Evolutionary conservation across 2,888 invertebrate species (phyloP).

Genomic region (Andricus quercusramuli): DNA sequence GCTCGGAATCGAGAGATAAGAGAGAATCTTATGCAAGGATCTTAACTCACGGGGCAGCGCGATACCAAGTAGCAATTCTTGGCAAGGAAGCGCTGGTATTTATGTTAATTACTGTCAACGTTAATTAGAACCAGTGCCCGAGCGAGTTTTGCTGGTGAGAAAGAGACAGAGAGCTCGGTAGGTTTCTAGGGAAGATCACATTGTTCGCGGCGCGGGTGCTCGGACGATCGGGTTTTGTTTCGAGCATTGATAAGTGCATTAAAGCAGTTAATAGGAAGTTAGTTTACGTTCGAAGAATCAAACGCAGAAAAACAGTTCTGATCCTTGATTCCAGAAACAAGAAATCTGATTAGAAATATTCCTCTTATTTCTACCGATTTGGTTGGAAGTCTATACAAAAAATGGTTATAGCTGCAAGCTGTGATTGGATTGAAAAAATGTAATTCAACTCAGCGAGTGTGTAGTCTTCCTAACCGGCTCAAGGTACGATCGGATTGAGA

Average conservation of each 20-base stretch:
- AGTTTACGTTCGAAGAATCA: neutral
- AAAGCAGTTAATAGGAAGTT: conserved; percentile 32
- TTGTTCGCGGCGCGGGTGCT: conserved; percentile 47
- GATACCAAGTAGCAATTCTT: conserved; percentile 34
- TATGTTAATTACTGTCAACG: conserved; percentile 78
- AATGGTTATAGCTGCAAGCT: too few species aligned
- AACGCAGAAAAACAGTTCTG: neutral
- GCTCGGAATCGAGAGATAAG: conserved; percentile 70
- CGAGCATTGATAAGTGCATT: conserved; percentile 70
- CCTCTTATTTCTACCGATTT: neutral
- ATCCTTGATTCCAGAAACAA: neutral
- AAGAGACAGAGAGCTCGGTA: conserved; percentile 48
- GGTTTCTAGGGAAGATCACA: conserved; percentile 55
- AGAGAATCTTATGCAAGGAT: conserved; percentile 63
- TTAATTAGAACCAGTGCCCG: conserved; percentile 72
- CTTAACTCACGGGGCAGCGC: conserved; percentile 54
- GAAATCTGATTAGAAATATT: neutral
- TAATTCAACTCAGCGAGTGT: too few species aligned
- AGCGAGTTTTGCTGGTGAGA: conserved; percentile 40
- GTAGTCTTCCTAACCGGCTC: too few species aligned
- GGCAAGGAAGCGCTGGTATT: conserved; percentile 74
- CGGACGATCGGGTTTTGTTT: conserved; percentile 67
- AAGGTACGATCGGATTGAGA: too few species aligned
- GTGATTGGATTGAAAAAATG: too few species aligned
- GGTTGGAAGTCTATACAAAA: too few species aligned